Conservation (phyloP, 2,888 invertebrate genomes). For the Drosophila fungiperda region DNA sequence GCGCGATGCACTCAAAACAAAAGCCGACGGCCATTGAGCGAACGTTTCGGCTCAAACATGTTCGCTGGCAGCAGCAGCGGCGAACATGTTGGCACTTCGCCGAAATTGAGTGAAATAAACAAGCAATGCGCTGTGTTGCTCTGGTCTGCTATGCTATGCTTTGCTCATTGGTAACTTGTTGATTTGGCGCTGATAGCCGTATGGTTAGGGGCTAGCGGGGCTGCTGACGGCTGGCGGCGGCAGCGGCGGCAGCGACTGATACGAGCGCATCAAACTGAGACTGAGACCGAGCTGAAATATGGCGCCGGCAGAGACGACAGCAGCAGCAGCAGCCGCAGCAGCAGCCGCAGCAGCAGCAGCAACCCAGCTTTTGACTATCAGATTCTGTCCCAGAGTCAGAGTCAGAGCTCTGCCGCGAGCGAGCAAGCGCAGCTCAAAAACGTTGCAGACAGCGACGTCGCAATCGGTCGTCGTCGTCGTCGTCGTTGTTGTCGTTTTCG, state of each 20-base stretch:
- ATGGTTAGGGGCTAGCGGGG: constrained; percentile 2
- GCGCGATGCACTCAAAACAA: constrained; percentile 49
- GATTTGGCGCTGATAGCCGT: constrained; percentile 48
- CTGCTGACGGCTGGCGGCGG: constrained; percentile 11
- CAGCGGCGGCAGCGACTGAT: constrained; percentile 35
- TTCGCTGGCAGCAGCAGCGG: constrained; percentile 23
- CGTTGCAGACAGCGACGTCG: constrained; percentile 48
- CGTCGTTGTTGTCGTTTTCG: constrained; percentile 16
- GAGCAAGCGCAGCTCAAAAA: constrained; percentile 47
- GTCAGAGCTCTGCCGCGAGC: constrained; percentile 34
- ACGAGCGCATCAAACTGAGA: constrained; percentile 49
- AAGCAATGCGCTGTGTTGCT: constrained; percentile 25
- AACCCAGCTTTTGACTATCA: constrained; percentile 57
- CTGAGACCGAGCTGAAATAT: constrained; percentile 7
- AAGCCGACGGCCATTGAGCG: constrained; percentile 22
- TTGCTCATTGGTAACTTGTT: constrained; percentile 58
- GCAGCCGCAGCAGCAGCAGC: constrained; percentile 20
- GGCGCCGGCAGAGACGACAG: constrained; percentile 33
- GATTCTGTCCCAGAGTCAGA: constrained; percentile 51
- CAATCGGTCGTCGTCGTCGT: constrained; percentile 37
- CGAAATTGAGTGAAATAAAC: constrained; percentile 32
- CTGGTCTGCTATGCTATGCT: constrained; percentile 34
- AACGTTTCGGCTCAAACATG: constrained; percentile 57
- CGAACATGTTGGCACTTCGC: constrained; percentile 33
- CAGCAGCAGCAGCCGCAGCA: constrained; percentile 2